Evolutionary conservation across 2,113 vertebrate species (phyloP).

Genomic region (Xenopus borealis): DNA sequence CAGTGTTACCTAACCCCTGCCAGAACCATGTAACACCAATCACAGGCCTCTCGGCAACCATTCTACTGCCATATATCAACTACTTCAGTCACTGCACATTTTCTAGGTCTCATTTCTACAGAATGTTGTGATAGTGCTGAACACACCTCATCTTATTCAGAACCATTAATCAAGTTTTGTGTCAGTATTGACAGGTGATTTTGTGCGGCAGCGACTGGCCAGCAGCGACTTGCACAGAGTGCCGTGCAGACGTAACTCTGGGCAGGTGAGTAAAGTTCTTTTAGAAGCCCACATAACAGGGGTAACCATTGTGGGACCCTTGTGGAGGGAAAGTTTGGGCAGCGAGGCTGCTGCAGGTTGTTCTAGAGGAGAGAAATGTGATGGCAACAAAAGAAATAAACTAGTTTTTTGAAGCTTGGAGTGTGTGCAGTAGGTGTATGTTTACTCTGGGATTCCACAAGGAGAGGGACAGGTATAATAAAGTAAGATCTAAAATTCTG

Average conservation of each 20-base stretch:
- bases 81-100: too few species aligned
- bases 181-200: neutral
- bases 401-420: neutral
- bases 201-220: neutral
- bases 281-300: too few species aligned
- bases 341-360: neutral
- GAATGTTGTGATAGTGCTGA: neutral
- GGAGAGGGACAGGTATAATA: neutral
- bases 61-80: neutral
- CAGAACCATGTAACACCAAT: neutral
- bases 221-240: neutral
- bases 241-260: too few species aligned
- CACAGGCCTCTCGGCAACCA: neutral
- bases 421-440: neutral
- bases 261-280: too few species aligned
- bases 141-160: neutral
- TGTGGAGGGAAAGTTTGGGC: too few species aligned
- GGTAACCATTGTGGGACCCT: too few species aligned
- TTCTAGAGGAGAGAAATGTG: neutral
- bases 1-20: neutral
- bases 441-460: neutral
- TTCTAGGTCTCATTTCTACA: neutral
- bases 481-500: neutral
- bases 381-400: neutral
- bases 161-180: neutral